Percentiles rank a stretch among this genome's conserved stretches.
Evolutionary conservation across 2,113 vertebrate genomes (phyloP).

Genomic region (Litocranius walleri): DNA sequence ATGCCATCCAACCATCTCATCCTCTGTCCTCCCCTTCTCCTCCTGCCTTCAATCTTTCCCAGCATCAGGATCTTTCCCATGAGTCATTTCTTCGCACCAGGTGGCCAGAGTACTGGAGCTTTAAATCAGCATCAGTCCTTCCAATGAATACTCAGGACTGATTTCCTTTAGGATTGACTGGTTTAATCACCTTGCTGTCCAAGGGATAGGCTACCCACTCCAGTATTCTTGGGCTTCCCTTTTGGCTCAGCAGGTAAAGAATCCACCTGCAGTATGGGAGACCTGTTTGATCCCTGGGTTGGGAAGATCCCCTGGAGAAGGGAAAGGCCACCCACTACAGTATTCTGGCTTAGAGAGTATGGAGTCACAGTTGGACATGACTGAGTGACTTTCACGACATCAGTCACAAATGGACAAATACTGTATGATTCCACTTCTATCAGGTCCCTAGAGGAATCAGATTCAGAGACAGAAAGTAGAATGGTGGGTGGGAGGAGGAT

Average conservation of each 20-base stretch:
- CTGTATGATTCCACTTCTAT: background rate
- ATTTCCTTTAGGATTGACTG: background rate
- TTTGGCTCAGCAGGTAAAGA: background rate
- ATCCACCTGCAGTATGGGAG: background rate
- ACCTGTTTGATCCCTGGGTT: background rate
- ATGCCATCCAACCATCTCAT: background rate
- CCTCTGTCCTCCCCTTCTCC: background rate
- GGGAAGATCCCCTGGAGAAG: background rate
- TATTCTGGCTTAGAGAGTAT: background rate
- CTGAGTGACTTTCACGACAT: background rate
- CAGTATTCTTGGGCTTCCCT: background rate
- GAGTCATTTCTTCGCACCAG: background rate
- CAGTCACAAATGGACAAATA: background rate
- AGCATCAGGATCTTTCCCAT: background rate
- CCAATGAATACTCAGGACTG: background rate
- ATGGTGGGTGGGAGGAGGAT: background rate
- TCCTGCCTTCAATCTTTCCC: background rate
- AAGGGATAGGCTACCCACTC: background rate
- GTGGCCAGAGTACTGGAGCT: background rate
- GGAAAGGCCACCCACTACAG: background rate
- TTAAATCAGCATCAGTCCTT: background rate
- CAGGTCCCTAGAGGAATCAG: background rate
- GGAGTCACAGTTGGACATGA: background rate
- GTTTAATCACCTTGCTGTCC: background rate
- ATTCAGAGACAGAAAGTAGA: background rate